Evolutionary conservation across 2,113 vertebrate genomes (phyloP).

Genomic region (Protobothrops flavoviridis): DNA sequence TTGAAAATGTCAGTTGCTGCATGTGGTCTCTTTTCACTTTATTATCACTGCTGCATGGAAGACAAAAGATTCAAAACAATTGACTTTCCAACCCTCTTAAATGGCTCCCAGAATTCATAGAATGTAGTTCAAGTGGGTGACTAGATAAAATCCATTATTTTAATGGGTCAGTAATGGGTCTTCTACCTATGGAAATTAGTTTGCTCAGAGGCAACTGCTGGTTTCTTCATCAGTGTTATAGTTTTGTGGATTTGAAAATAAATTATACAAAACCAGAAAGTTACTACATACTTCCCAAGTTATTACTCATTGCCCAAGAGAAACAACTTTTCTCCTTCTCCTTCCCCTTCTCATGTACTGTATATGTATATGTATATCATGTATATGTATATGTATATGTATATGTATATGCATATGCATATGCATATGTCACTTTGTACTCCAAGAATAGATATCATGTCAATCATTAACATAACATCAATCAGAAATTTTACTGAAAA

Average conservation of each 20-base stretch:
- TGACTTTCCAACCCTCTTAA: neutral
- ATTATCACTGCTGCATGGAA: neutral
- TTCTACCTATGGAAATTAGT: conserved; percentile 8
- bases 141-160: neutral
- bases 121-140: neutral
- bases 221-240: neutral
- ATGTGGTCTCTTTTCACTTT: neutral
- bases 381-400: neutral
- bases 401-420: too few species aligned
- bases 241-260: neutral
- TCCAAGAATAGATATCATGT: neutral
- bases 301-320: neutral
- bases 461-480: neutral
- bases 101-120: neutral
- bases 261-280: neutral
- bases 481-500: neutral
- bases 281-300: too few species aligned
- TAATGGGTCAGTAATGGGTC: neutral
- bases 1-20: conserved; percentile 1
- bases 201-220: neutral
- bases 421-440: neutral
- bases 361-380: neutral
- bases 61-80: neutral
- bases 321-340: neutral
- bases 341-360: neutral